A percentile compares a stretch with the other conserved stretches of the same genome.
Conservation (phyloP, 2,113 vertebrate species). For the Lagenorhynchus albirostris region DNA sequence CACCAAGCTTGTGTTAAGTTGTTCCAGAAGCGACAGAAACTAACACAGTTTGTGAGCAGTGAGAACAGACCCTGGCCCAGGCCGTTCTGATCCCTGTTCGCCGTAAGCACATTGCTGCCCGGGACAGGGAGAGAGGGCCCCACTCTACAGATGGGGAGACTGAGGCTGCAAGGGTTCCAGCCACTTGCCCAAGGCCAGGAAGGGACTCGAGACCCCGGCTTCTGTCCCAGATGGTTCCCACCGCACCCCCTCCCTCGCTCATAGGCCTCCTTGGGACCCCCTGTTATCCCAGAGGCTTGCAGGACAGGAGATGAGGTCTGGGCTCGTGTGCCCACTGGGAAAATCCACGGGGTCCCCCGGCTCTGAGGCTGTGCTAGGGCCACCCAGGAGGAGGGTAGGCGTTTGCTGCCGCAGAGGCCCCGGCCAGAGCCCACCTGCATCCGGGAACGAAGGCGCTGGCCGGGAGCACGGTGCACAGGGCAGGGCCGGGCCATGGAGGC, state of each 20-base stretch:
- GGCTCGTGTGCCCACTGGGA: fast-evolving
- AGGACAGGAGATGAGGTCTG: neutral
- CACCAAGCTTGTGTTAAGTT: fast-evolving
- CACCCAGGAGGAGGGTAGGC: fast-evolving
- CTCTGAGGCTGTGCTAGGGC: neutral
- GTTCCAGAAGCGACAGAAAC: neutral
- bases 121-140: neutral
- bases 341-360: fast-evolving
- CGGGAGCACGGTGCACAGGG: fast-evolving
- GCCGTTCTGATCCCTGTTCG: fast-evolving
- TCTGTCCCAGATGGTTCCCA: neutral
- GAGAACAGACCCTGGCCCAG: fast-evolving
- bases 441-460: neutral
- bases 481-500: neutral
- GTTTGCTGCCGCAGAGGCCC: fast-evolving
- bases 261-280: neutral
- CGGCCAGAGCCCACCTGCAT: neutral
- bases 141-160: neutral
- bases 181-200: neutral
- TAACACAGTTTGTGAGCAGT: fast-evolving
- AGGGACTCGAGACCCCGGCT: fast-evolving
- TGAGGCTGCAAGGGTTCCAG: neutral
- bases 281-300: fast-evolving
- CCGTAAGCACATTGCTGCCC: fast-evolving
- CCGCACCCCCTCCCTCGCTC: fast-evolving